Evolutionary conservation across 1,140 invertebrate species (phyloP).

Genomic region (Dinothrombium tinctorium): DNA sequence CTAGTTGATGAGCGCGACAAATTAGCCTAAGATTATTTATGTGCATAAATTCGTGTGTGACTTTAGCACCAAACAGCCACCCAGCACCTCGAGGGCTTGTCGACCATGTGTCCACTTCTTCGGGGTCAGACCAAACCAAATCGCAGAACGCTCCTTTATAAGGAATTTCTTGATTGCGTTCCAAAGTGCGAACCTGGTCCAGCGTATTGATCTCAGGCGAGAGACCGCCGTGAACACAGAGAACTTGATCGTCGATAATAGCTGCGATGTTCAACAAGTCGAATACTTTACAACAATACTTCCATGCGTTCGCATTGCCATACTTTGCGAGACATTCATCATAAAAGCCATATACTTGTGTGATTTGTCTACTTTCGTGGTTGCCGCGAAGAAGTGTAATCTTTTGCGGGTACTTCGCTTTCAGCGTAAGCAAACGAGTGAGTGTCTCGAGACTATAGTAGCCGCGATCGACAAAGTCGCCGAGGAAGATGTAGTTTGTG

Average conservation of each 20-base stretch:
- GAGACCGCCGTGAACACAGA: conserved; percentile 91
- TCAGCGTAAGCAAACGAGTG: conserved; percentile 42
- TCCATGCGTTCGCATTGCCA: conserved; percentile 96
- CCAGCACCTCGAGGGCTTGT: conserved; percentile 78
- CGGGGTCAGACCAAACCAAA: conserved; percentile 85
- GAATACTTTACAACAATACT: conserved; percentile 91
- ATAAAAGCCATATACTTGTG: conserved; percentile 98
- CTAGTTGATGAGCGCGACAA: conserved; percentile 85
- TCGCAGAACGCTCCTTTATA: conserved; percentile 53
- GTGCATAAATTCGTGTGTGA: conserved; percentile 78
- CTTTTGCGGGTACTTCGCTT: conserved; percentile 35
- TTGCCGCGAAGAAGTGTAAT: conserved; percentile 85
- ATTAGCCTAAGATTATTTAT: conserved; percentile 71
- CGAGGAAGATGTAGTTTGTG: conserved; percentile 85
- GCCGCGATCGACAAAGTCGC: conserved; percentile 82
- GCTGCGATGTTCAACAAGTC: conserved; percentile 89
- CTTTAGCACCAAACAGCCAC: conserved; percentile 68
- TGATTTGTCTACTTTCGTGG: conserved; percentile 94
- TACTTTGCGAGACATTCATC: conserved; percentile 97
- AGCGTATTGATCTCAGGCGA: conserved; percentile 71
- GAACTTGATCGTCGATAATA: conserved; percentile 79
- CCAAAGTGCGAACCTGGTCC: conserved; percentile 78
- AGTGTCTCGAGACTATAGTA: conserved; percentile 87
- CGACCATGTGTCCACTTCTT: conserved; percentile 72
- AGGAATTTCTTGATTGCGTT: conserved; percentile 90